Conservation (phyloP, 2,888 invertebrate species). For the Atherix ibis region DNA sequence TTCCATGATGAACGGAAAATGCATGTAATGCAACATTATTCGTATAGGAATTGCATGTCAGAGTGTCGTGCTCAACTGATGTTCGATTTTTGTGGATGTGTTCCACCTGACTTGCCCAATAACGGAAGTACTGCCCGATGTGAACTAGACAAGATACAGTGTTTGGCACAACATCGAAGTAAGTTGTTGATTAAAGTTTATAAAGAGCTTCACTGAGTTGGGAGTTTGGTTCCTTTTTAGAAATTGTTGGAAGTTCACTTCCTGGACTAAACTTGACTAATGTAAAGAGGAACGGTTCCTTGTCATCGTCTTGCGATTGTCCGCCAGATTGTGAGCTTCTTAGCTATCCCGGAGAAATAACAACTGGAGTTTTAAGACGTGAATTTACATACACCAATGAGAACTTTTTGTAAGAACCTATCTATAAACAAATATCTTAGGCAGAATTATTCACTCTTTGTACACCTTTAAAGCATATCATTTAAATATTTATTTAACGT, state of each 20-base stretch:
- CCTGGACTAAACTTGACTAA: conserved; percentile 23
- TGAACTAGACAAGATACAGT: conserved; percentile 18
- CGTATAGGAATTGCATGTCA: conserved; percentile 48
- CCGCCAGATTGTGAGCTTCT: conserved; percentile 47
- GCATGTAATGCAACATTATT: conserved; percentile 35
- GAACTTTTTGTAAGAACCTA: conserved; percentile 34
- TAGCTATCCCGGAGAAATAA: conserved; percentile 47
- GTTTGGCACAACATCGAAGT: conserved; percentile 23
- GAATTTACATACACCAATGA: conserved; percentile 32
- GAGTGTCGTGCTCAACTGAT: conserved; percentile 38
- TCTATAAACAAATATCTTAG: no score
- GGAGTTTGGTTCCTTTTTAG: no score
- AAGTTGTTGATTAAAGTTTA: conserved; percentile 6
- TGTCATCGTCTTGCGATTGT: conserved; percentile 33
- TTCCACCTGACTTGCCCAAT: conserved; percentile 40
- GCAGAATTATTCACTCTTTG: no score
- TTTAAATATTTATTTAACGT: not conserved
- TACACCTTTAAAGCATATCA: no score
- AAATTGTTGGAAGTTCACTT: conserved; percentile 25
- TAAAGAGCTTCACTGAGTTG: no score
- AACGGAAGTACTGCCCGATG: conserved; percentile 24
- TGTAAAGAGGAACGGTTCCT: conserved; percentile 8
- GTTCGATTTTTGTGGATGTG: conserved; percentile 39
- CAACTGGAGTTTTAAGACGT: conserved; percentile 38
- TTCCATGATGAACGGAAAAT: conserved; percentile 38